Base-by-base conservation (phyloP, 2,888 invertebrate species). In the Caenorhabditis sp. region DNA sequence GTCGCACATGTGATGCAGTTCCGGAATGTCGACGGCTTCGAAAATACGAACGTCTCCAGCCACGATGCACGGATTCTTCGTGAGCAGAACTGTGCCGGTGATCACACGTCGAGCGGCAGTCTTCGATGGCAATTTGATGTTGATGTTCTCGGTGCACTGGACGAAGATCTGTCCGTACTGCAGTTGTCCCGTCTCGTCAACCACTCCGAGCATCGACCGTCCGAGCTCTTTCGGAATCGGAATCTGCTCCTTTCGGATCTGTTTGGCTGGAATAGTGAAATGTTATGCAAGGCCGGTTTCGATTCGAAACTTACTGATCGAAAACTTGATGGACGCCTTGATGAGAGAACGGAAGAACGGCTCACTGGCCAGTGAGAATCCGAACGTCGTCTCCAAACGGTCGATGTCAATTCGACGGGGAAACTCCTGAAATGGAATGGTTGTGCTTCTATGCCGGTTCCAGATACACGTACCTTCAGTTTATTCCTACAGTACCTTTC, bases 41-140 rank as follows among this genome's bases (percentile, higher is more conserved):
- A 79, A 90, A 80, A 76, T 82, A 6, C 90, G 84, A 2, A 90
- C 86, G 78, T 91, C 90, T 8, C 90, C 90, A 4, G 89, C 84
- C 35, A 89, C 89, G 58, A 90, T 89, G 63, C 89, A 90, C n/a
- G 90, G 90, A 78, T 90, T 90, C 81, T 91, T 90, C 9, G 89
- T 89, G n/a, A 90, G 87, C 39, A 90, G 83, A 2, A 90, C 88
- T 11, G 81, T 82, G 11, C 89, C 87, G 55, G 45, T 55, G 41
- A 68, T 56, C 0, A 71, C n/a, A 55, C 11, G 45, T 52, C 37
- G 70, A 70, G 20, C 4, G 0, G 76, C 74, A 8, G 24, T 41
- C 6, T 35, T 15, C 2, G 15, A 13, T 0, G 73, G 75, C 1
- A 52, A 48, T 24, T 72, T 81, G 20, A 61, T 9, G 9, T 20